Percentiles rank a stretch among this genome's conserved stretches.
Conservation (phyloP, 2,888 invertebrate genomes). For the Cylindroiulus punctatus region DNA sequence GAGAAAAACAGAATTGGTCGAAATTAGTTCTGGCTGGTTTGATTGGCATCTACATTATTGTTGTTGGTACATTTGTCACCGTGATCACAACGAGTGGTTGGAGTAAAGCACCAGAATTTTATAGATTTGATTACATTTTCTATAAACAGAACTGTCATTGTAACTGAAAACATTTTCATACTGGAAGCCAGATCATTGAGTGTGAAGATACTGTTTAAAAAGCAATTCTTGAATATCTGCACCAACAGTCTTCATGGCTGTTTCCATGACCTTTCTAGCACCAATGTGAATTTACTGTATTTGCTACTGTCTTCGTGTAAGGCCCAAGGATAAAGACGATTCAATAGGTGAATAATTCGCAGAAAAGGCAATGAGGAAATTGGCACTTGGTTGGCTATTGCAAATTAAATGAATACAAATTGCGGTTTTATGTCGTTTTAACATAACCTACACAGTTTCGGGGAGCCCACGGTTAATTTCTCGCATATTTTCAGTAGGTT, state of each 20-base stretch:
- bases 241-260: no score
- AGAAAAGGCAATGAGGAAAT: slow-evolving; percentile 33
- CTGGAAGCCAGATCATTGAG: no score
- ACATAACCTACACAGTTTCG: slow-evolving; percentile 21
- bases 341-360: not conserved
- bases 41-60: not conserved
- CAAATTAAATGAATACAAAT: slow-evolving; percentile 44
- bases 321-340: not conserved
- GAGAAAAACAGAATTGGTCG: not conserved
- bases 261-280: no score
- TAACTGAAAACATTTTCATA: no score
- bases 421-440: not conserved
- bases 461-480: not conserved
- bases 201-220: no score
- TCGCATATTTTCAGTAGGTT: not conserved
- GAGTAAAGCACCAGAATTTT: no score
- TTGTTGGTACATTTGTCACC: not conserved
- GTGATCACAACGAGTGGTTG: no score
- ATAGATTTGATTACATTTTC: no score
- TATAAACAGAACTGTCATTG: no score
- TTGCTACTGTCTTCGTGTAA: not conserved
- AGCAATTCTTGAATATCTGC: no score
- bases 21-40: not conserved
- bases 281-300: not conserved
- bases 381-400: not conserved